phyloP scores from a whole-genome alignment of 92 coral and sea anemone genomes.

The Parazoanthus swiftii region DNA sequence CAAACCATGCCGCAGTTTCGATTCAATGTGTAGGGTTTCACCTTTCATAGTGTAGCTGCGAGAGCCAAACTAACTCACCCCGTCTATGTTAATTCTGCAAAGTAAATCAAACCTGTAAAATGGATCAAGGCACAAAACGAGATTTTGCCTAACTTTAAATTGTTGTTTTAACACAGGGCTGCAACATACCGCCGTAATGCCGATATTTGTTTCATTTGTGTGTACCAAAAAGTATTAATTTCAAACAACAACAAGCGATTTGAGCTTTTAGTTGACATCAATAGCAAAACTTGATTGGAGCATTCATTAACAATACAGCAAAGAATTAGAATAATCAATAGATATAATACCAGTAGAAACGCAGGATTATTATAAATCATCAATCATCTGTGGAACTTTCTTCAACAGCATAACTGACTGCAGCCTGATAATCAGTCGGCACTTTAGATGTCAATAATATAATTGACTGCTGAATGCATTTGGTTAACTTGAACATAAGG shows the following conservation, averaged over 20 bases:
- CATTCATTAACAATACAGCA: background rate
- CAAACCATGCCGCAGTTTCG: background rate
- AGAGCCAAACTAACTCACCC: background rate
- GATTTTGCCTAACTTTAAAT: background rate
- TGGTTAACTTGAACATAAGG: background rate
- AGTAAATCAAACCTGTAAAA: background rate
- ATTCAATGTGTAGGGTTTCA: too few species aligned
- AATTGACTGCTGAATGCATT: background rate
- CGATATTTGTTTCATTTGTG: background rate
- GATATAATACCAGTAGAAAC: background rate
- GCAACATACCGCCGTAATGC: background rate
- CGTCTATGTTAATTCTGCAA: too few species aligned
- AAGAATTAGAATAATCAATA: too few species aligned
- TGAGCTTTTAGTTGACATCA: background rate
- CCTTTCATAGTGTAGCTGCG: background rate
- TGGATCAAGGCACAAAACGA: background rate
- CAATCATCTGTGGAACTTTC: background rate
- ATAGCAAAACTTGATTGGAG: background rate
- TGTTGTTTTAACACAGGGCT: background rate
- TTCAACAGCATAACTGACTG: background rate
- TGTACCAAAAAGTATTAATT: background rate
- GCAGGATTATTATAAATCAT: background rate
- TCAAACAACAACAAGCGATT: background rate
- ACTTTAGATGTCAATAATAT: background rate
- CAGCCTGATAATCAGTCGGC: background rate